Conservation (phyloP, 2,113 vertebrate species). For the Piaya cayana region DNA sequence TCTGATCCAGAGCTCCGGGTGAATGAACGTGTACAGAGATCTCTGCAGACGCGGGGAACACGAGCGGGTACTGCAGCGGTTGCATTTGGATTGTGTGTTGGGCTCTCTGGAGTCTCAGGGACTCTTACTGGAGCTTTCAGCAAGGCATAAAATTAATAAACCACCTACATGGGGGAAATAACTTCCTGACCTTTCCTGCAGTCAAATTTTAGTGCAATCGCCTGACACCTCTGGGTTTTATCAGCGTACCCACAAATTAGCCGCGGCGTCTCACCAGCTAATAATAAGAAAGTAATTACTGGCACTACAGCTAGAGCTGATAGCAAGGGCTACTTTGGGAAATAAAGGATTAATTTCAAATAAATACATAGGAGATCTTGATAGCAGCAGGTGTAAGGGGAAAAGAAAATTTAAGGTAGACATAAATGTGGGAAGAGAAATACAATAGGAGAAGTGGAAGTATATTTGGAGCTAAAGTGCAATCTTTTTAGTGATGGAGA, state of each 20-base stretch:
- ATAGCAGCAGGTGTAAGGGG: conserved; percentile 1
- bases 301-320: background rate
- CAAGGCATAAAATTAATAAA: background rate
- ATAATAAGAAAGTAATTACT: conserved; percentile 29
- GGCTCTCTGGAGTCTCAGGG: background rate
- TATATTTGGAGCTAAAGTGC: background rate
- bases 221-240: background rate
- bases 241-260: background rate
- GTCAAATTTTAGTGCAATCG: background rate
- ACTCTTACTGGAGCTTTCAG: background rate
- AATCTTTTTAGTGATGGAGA: background rate
- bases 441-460: background rate
- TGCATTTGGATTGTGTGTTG: rapidly evolving
- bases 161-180: background rate
- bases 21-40: rapidly evolving
- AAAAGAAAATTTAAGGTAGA: background rate
- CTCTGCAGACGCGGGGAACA: background rate
- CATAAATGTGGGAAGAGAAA: background rate
- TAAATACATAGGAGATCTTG: background rate
- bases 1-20: background rate
- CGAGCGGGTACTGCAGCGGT: rapidly evolving
- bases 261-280: background rate
- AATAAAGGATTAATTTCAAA: conserved; percentile 43
- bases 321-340: conserved; percentile 16
- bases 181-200: background rate